Evolutionary conservation across 2,797 vertebrate species (phyloP).

Genomic region (Pangasius larnaudii): DNA sequence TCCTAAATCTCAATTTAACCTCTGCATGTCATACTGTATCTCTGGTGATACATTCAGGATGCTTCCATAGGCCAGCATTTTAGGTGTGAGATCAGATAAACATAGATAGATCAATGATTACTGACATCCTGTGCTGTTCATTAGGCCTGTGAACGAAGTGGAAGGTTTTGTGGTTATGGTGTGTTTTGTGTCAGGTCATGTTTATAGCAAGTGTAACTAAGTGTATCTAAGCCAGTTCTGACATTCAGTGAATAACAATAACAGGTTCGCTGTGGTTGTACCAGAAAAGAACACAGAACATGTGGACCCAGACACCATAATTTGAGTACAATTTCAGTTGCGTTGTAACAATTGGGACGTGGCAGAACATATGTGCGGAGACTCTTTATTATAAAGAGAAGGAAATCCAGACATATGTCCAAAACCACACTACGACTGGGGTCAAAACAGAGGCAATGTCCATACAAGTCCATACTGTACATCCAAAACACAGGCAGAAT

Average conservation of each 20-base stretch:
- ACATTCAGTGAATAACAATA: slow-evolving; percentile 3
- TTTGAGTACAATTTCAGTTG: slow-evolving; percentile 9
- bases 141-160: neutral
- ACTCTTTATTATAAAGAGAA: slow-evolving; percentile 21
- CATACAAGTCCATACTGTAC: neutral
- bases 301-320: slow-evolving; percentile 17
- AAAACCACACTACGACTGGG: neutral
- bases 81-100: neutral
- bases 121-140: neutral
- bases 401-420: neutral
- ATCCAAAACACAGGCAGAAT: neutral
- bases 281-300: neutral
- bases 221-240: neutral
- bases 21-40: neutral
- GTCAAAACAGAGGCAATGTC: neutral
- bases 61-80: neutral
- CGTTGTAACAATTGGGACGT: neutral
- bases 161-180: neutral
- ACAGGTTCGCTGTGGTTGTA: neutral
- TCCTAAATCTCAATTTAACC: neutral
- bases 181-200: neutral
- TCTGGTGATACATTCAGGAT: neutral
- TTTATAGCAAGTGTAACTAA: neutral
- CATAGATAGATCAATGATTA: neutral
- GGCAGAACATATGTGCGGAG: neutral